Base-by-base conservation (phyloP, 2,113 vertebrate species). In the Macquaria australasica region DNA sequence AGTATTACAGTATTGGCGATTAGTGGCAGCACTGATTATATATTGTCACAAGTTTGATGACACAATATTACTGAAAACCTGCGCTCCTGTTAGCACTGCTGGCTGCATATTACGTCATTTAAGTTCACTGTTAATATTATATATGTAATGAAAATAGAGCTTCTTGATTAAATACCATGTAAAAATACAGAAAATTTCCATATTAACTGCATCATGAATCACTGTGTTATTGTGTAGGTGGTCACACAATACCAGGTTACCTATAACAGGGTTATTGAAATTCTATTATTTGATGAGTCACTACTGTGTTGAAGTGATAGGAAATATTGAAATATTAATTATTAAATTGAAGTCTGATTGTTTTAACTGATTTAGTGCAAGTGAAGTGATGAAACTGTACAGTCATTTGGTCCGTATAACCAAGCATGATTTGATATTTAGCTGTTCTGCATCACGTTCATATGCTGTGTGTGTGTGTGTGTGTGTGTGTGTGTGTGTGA, bases 271-370 rank as follows among this genome's bases (percentile, higher is more conserved):
- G 12, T 60, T 69, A 67, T 3, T 55, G 6, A 4, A 62, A 76
- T 76, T 25, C 1, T 8, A 70, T 70, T 18, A 62, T 70, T 6
- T 48, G 60, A 64, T 58, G 58, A 85, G 50, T 66, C 78, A 71
- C 66, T 58, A 11, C 10, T 55, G 62, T 62, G 45, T 69, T 60
- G 39, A 41, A 72, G 21, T 37, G 48, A 23, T 1, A 6, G 43
- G 16, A 53, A 66, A 73, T 37, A 8, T 8, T 2, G 3, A 39
- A 68, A 25, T 16, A 20, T 28, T 15, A 2, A 59, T 51, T 0
- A 28, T 28, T 41, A 9, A 23, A 31, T 16, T 63, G 5, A 73
- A 56, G 55, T 60, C 43, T 28, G 48, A 43, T 43, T 43, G 18
- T 55, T 14, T 55, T 55, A 12, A 37, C 45, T 4, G 10, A 8